A percentile compares a stretch with the other conserved stretches of the same genome.
phyloP scores from a whole-genome alignment of 2,888 invertebrate genomes.

The Thera britannica region DNA sequence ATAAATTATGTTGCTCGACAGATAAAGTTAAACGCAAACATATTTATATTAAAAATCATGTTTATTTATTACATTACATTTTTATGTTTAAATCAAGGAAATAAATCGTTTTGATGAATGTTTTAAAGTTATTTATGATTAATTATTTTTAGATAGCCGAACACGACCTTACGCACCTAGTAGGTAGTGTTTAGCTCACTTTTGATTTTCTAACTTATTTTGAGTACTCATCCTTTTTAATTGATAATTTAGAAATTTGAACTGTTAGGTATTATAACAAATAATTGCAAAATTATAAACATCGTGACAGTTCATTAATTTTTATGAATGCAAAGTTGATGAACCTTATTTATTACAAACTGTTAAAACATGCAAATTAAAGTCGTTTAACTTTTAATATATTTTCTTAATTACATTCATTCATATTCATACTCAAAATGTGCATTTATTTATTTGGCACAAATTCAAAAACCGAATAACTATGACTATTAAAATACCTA shows the following conservation, averaged over 20 bases:
- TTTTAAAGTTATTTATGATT: neutral
- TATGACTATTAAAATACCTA: conserved; percentile 13
- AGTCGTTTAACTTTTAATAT: conserved; percentile 22
- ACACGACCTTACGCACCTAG: no score
- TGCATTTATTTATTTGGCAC: conserved; percentile 23
- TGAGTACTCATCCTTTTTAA: no score
- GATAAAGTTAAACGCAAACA: neutral
- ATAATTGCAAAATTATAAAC: conserved; percentile 19
- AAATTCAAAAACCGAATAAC: conserved; percentile 16
- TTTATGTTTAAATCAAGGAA: neutral
- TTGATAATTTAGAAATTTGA: no score
- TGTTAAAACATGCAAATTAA: conserved; percentile 29
- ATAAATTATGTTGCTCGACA: neutral
- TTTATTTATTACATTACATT: neutral
- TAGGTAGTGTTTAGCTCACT: no score
- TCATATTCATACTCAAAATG: conserved; percentile 27
- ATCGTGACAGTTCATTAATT: conserved; percentile 38
- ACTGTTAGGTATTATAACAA: neutral
- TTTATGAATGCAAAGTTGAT: conserved; percentile 36
- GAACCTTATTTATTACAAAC: conserved; percentile 24
- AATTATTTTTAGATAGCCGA: no score
- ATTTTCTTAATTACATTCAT: conserved; percentile 23
- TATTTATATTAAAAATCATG: neutral
- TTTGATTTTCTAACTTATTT: no score
- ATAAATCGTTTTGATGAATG: neutral